These are phyloP conservation scores for Platygyra sinensis DNA, from an alignment of 64 coral and sea anemone species.

Conservation along the genomic window DNA sequence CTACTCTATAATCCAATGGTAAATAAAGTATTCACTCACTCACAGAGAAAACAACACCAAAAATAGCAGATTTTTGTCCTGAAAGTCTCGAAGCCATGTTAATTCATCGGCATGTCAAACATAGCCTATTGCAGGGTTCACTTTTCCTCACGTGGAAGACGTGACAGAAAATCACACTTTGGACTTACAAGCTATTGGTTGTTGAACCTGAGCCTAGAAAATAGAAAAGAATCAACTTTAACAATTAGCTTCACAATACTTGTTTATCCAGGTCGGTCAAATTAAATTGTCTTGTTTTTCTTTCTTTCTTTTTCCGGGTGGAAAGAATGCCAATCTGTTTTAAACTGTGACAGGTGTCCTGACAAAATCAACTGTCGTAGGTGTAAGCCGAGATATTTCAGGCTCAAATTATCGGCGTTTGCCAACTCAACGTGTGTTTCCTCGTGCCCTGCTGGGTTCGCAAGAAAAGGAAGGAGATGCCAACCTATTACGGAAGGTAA, in stretches of 20 bases:
- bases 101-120: no score
- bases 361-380: slow-evolving; percentile 49
- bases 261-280: not conserved
- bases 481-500: slow-evolving; percentile 14
- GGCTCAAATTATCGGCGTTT: slow-evolving; percentile 5
- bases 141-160: no score
- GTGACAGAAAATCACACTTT: no score
- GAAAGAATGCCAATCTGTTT: slow-evolving; percentile 16
- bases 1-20: no score
- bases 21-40: no score
- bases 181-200: no score
- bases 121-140: no score
- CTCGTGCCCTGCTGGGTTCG: slow-evolving; percentile 13
- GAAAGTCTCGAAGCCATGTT: no score
- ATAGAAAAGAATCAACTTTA: no score
- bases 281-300: not conserved
- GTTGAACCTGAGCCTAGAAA: no score
- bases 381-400: slow-evolving; percentile 27
- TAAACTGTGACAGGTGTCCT: slow-evolving; percentile 17
- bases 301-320: not conserved
- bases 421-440: slow-evolving; percentile 3
- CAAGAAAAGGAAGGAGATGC: slow-evolving; percentile 18
- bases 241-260: not conserved
- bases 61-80: no score
- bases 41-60: no score